Percentiles rank a stretch among this genome's conserved stretches.
Evolutionary conservation across 35 echinoderm and acorn worm species (phyloP).

Genomic region (Stichopus chloronotus): DNA sequence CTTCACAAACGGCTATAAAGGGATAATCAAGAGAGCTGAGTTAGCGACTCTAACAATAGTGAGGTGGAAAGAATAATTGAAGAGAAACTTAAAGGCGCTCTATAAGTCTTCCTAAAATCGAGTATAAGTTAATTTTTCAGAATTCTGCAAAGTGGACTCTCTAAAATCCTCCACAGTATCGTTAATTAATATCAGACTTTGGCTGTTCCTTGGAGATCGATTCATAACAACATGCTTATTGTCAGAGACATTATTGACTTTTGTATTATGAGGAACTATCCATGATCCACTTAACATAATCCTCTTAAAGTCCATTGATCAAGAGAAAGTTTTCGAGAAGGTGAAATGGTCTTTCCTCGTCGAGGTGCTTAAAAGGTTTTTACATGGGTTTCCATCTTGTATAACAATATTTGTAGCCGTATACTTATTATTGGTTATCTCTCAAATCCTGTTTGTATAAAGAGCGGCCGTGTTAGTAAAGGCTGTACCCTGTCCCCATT

Average conservation of each 20-base stretch:
- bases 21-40: neutral
- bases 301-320: conserved; percentile 44
- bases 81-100: neutral
- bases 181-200: too few species aligned
- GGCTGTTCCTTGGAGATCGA: too few species aligned
- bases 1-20: too few species aligned
- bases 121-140: too few species aligned
- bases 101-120: too few species aligned
- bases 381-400: conserved; percentile 40
- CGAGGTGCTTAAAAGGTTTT: neutral
- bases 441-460: conserved; percentile 13
- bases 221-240: neutral
- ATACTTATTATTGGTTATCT: conserved; percentile 33
- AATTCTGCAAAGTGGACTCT: too few species aligned
- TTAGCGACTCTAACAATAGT: neutral
- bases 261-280: neutral
- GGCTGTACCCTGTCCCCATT: conserved; percentile 37
- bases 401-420: conserved; percentile 31
- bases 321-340: conserved; percentile 43
- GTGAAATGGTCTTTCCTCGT: conserved; percentile 30
- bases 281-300: too few species aligned
- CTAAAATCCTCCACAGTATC: too few species aligned
- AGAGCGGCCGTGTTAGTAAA: conserved; percentile 1
- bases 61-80: neutral
- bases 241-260: conserved; percentile 8